Evolutionary conservation across 2,113 vertebrate genomes (phyloP), one percentile per base, ranked within the genome.

Genomic region (Protobothrops flavoviridis): DNA sequence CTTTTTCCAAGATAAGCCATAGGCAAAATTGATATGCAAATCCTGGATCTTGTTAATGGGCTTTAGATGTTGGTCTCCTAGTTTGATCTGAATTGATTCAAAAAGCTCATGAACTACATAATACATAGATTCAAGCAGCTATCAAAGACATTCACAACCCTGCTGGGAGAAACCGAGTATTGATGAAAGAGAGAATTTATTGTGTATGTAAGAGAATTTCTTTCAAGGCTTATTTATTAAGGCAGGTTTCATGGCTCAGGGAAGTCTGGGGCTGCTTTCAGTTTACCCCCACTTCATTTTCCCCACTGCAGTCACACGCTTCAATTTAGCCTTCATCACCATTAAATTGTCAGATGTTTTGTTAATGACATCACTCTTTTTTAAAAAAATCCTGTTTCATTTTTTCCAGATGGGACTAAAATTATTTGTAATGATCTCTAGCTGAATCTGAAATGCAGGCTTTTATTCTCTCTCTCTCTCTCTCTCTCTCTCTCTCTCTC

Each of bases 121-220:
- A 97, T 97, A 96, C 96, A 96, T 93, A 95, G 96, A 95, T 96
- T 94, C 95, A 96, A 95, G 96, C 93, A 95, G 96, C 96, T 96
- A 97, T 97, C 96, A 97, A 97, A 97, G 97, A 95, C 96, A 95
- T 96, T 96, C 96, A 96, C 96, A 97, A 93, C 95, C 95, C 97
- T 97, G 93, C 96, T 93, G 96, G 96, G 97, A 97, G 94, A 97
- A 96, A 94, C 95, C 93, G 95, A 96, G 95, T 96, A 96, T 94
- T 97, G 97, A 97, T 97, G 97, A 97, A 97, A 96, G 96, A 96
- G 97, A 92, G 92, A 96, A 96, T 96, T 96, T 97, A 97, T 96
- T 97, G 96, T 96, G 92, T 97, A 97, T 97, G 96, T 97, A 97
- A 96, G 95, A 97, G 96, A 97, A 97, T 95, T 96, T 97, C 96